Evolutionary conservation across 2,888 invertebrate genomes (phyloP), one percentile per base, ranked within the genome.

Genomic region (Charanyca ferruginea): DNA sequence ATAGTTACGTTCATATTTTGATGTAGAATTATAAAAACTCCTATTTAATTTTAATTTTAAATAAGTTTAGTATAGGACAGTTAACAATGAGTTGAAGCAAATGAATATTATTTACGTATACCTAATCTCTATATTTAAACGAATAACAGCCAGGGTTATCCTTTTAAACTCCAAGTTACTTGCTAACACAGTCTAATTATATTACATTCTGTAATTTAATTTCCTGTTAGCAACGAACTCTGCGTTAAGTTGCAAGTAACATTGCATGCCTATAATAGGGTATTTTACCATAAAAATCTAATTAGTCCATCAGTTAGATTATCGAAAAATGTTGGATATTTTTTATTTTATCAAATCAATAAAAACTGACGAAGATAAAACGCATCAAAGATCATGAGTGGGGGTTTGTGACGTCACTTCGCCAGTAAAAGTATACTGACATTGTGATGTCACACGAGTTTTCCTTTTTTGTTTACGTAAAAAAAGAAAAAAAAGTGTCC

Each of bases 1-100:
- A 68, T 73, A 73, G 66, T 73, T 48, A 73, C 25, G 48, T 20
- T 54, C 54, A 54, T 7, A 35, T 53, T 47, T 73, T 35, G 25
- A 25, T 23, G 18, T 53, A 71, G 25, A 35, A 28, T 28, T 28
- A 22, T 11, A n/a, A 41, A 60, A 48, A 13, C 38, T 41, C 23
- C n/a, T 66, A 48, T 70, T 55, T 68, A n/a, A 38, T 60, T 60
- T 62, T 49, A 63, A 71, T 49, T 67, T 28, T 9, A 38, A 16
- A 18, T 48, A 41, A 18, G 32, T 61, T 32, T 16, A 35, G 23
- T 13, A 9, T 61, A 42, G 13, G 25, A 42, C 18, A 18, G 18
- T 63, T 35, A n/a, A 25, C 9, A 45, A 18, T 35, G 20, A 45
- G 18, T 44, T 62, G 6, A 44, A 25, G 38, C 13, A 38, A 66